Percentiles rank a stretch among this genome's conserved stretches.
Conservation (phyloP, 2,888 invertebrate genomes). For the Oconnorella tubifera region DNA sequence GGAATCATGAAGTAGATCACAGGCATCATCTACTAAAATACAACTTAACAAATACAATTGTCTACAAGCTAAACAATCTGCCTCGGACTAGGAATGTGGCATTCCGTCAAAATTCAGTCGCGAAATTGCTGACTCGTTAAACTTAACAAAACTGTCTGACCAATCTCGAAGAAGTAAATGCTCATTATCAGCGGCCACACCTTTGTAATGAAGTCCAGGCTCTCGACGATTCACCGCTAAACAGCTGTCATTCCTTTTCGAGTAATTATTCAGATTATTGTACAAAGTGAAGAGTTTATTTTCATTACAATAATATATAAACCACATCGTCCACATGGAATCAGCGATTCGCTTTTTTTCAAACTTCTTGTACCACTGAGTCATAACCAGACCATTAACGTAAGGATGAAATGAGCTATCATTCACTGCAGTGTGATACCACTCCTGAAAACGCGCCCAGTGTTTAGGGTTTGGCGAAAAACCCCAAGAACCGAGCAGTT, state of each 20-base stretch:
- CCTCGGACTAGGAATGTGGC: too few species aligned
- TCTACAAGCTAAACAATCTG: too few species aligned
- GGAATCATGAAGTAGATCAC: too few species aligned
- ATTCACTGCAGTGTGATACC: conserved; percentile 30
- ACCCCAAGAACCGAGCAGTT: conserved; percentile 32
- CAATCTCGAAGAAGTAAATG: conserved; percentile 12
- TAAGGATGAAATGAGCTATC: conserved; percentile 37
- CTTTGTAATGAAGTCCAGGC: conserved; percentile 39
- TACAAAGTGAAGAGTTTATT: conserved; percentile 34
- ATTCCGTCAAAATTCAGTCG: too few species aligned
- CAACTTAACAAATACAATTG: too few species aligned
- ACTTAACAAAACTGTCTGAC: conserved; percentile 19
- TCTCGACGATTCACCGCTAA: conserved; percentile 42
- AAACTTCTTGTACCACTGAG: conserved; percentile 40
- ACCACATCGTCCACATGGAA: conserved; percentile 48
- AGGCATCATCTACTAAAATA: too few species aligned
- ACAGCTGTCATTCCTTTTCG: conserved; percentile 27
- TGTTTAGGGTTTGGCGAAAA: conserved; percentile 26
- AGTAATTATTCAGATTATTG: conserved; percentile 29
- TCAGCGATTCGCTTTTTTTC: conserved; percentile 29
- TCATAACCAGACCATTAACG: conserved; percentile 40
- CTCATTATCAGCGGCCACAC: conserved; percentile 5
- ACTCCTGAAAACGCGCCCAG: conserved; percentile 31
- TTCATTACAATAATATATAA: conserved; percentile 41
- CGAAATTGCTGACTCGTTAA: too few species aligned